Evolutionary conservation across 2,888 invertebrate species (phyloP), one percentile per base, ranked within the genome.

Genomic region (Clistopyga incitator): DNA sequence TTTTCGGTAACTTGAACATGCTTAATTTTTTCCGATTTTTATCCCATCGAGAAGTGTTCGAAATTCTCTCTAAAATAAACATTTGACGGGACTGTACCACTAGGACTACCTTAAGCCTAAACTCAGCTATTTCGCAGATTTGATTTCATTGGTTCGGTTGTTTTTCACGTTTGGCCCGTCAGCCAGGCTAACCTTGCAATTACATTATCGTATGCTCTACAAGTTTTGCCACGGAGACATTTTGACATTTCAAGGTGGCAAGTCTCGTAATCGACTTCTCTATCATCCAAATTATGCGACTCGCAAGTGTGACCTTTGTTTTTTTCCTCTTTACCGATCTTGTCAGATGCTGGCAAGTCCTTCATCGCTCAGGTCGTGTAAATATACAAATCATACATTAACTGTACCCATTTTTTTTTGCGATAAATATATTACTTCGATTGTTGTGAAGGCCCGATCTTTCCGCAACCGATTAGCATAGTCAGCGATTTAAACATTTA

Each of bases 191-290:
- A 38, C 65, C 75, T 76, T 65, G 65, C 75, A 65, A 52, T 76
- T 34, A 54, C n/a, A 52, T 65, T 65, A 76, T 65, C 65, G 23
- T 54, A 20, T 29, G 34, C 23, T 64, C 38, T 29, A 64, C 64
- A 50, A 75, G 50, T 47, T 75, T 25, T 64, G 61, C 47, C 50
- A 64, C 61, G 34, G 74, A 75, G 61, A 50, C 50, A 56, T 75
- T 75, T 75, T 34, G 34, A 61, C 34, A 50, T 65, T 65, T 76
- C 65, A 65, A 76, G 75, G 75, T 42, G 59, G 59, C 4, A 64
- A 64, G n/a, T 64, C 38, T n/a, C 23, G 70, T 38, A 42, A 76
- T 52, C 54, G n/a, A 65, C 6, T 25, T 2, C 10, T 75, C 74
- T 34, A 75, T 64, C 61, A 25, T 1, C 20, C 15, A 20, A 13